Percentiles rank a stretch among this genome's conserved stretches.
These are phyloP conservation scores for Heliornis fulica DNA, from an alignment of 2,113 vertebrate species.

Conservation along the genomic window DNA sequence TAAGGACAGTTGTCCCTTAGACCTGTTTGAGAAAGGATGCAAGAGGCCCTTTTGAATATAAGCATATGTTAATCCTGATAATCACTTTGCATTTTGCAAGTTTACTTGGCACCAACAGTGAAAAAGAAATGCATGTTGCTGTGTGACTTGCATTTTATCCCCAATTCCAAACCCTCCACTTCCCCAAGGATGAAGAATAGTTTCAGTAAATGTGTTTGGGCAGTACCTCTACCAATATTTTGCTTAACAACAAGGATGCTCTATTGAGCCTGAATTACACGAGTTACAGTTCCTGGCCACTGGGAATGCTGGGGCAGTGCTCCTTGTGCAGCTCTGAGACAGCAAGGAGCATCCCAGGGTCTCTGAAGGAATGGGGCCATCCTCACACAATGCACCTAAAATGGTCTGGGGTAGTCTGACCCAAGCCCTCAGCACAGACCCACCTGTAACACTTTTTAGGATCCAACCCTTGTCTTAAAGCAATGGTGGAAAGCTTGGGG, in stretches of 20 bases:
- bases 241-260: not conserved
- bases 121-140: not conserved
- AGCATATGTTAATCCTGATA: not conserved
- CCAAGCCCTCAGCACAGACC: not conserved
- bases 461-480: not conserved
- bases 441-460: not conserved
- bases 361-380: not conserved
- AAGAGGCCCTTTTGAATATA: not conserved
- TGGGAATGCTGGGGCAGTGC: accelerated
- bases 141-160: not conserved
- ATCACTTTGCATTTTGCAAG: not conserved
- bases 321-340: not conserved
- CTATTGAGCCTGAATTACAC: not conserved
- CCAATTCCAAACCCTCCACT: not conserved
- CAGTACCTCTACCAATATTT: not conserved
- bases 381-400: accelerated
- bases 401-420: not conserved
- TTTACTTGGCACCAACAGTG: not conserved
- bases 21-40: not conserved
- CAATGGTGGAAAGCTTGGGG: not conserved
- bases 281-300: not conserved
- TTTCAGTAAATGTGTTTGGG: not conserved
- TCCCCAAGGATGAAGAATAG: not conserved
- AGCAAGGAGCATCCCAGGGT: not conserved
- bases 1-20: not conserved